These are phyloP conservation scores for Petrolisthes manimaculis DNA, from an alignment of 2,888 invertebrate genomes.

Conservation along the genomic window DNA sequence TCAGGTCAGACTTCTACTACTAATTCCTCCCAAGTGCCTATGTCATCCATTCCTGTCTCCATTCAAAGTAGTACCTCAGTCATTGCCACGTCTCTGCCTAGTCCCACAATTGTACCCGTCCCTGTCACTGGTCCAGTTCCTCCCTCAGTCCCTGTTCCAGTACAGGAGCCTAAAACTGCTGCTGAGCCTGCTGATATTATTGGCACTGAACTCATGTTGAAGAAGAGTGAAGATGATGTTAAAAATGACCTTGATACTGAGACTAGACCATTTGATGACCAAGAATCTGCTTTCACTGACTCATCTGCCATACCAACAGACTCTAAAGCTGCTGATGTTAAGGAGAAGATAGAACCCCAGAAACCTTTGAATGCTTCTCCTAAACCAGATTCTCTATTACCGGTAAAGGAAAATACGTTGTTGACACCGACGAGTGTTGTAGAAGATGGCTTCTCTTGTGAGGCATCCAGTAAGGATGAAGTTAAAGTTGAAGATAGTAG, in stretches of 20 bases:
- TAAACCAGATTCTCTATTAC: slow-evolving; percentile 19
- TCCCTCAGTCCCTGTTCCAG: slow-evolving; percentile 45
- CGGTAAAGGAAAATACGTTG: neutral
- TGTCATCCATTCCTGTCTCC: slow-evolving; percentile 1
- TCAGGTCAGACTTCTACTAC: slow-evolving; percentile 14
- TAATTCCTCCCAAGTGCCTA: slow-evolving; percentile 26
- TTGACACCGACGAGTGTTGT: neutral
- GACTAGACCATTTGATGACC: slow-evolving; percentile 2
- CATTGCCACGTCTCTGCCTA: slow-evolving; percentile 17
- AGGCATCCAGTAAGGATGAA: slow-evolving; percentile 18
- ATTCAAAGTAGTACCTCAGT: neutral
- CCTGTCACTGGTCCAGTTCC: slow-evolving; percentile 47
- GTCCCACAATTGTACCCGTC: slow-evolving; percentile 30
- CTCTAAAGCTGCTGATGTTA: slow-evolving; percentile 18
- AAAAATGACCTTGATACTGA: slow-evolving; percentile 13
- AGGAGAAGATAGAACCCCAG: slow-evolving; percentile 26
- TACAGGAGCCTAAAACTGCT: slow-evolving; percentile 47
- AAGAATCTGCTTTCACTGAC: neutral
- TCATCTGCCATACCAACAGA: slow-evolving; percentile 14
- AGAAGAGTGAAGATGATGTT: slow-evolving; percentile 37
- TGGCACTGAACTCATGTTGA: slow-evolving; percentile 32
- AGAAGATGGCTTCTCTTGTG: neutral
- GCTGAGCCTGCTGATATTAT: slow-evolving; percentile 47
- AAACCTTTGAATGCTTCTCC: slow-evolving; percentile 19
- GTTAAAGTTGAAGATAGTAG: slow-evolving; percentile 33